Evolutionary conservation across 1,140 invertebrate species (phyloP), one percentile per base, ranked within the genome.

Genomic region (Nomia melanderi): DNA sequence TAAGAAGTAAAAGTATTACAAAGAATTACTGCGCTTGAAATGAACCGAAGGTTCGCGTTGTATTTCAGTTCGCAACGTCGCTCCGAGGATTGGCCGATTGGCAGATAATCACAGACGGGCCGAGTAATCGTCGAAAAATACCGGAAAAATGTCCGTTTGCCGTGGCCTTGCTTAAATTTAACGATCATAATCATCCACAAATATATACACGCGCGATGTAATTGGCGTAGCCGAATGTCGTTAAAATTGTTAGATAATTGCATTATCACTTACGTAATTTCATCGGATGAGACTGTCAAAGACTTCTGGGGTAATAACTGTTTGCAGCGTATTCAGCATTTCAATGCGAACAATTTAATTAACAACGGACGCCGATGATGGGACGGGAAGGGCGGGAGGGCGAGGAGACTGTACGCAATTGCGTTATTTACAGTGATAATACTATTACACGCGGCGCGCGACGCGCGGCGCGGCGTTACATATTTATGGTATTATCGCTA

Each of bases 371-470:
- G 1, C 5, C 5, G 1, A 17, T 6, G 47, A 6, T 17, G 8
- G 47, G 47, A 7, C 0, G 6, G 47, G 5, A 7, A 20, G 7
- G 5, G 6, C 20, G 2, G 3, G n/a, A 7, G 20, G 17, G 6
- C 7, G n/a, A 20, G 7, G 65, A 25, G 50, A 12, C 54, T 29
- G 62, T 64, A 50, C 50, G 72, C 72, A 56, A 56, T 56, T 74
- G 65, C 72, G 62, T 65, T 74, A 74, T 74, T 74, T 74, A 74
- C 72, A 74, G 72, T 74, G 72, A 74, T 74, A 74, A 66, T 53
- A 31, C 50, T 74, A 39, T 74, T 74, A 65, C 72, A 66, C 41
- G 4, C 72, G 47, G 27, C 57, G 33, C 44, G 25, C n/a, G n/a
- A n/a, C n/a, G n/a, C n/a, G n/a, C n/a, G 23, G 36, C 50, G 39